Percentiles rank a stretch among this genome's conserved stretches.
These are phyloP conservation scores for Drosophila saltans DNA, from an alignment of 1,140 invertebrate species.

Conservation along the genomic window DNA sequence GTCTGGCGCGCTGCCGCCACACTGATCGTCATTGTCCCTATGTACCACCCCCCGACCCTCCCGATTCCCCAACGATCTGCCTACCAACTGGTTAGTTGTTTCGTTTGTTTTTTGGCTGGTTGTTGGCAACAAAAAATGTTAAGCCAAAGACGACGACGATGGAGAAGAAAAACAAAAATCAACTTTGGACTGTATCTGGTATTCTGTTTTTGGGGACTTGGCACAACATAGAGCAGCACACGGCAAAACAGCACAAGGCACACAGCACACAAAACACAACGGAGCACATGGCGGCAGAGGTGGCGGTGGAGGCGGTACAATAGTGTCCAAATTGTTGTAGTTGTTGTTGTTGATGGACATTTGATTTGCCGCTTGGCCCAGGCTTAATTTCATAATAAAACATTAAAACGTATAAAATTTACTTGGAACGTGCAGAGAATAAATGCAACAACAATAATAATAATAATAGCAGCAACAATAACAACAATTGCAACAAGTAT, in stretches of 20 bases:
- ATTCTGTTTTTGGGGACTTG: conserved; percentile 49
- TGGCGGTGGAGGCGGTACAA: background rate
- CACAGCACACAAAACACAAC: background rate
- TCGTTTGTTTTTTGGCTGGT: too few relatives aligned
- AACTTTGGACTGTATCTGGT: conserved; percentile 47
- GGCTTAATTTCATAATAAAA: conserved; percentile 75
- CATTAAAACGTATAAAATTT: conserved; percentile 76
- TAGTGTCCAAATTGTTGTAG: conserved; percentile 31
- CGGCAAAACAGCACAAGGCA: conserved; percentile 24
- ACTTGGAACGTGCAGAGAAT: conserved; percentile 64
- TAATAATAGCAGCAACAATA: background rate
- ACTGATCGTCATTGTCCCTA: conserved; percentile 6
- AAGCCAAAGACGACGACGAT: conserved; percentile 25
- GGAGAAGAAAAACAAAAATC: conserved; percentile 43
- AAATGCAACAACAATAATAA: conserved; percentile 15
- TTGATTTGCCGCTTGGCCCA: conserved; percentile 34
- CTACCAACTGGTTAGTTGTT: conserved; percentile 15
- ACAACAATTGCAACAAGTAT: conserved; percentile 43
- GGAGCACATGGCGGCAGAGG: background rate
- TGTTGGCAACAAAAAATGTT: conserved; percentile 71
- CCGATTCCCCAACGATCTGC: background rate
- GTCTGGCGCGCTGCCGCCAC: background rate
- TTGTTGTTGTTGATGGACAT: conserved; percentile 36
- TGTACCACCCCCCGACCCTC: background rate
- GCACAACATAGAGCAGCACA: conserved; percentile 26